Base-by-base conservation (phyloP, 2,797 vertebrate species). In the Mionectes olivaceus region DNA sequence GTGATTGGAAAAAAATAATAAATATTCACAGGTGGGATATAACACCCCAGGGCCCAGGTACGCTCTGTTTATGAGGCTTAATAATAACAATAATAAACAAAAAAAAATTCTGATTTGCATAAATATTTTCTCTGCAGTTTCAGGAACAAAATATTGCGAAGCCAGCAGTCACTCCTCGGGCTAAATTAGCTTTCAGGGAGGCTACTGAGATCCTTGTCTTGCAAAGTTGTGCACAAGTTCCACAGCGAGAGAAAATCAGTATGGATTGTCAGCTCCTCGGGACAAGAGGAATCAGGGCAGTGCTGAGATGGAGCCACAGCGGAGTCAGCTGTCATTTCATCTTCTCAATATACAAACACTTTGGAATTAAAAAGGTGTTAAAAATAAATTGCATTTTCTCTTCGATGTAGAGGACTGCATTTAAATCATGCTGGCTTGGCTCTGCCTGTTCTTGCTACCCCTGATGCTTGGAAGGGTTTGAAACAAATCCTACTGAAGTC, bases 381-480 rank as follows among this genome's bases (percentile, higher is more conserved):
- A 56, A 92, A 92, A 77, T 60, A 91, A 95, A 93, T 68, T 57
- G 35, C 35, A 25, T 87, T 75, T 77, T 90, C 61, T 90, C 63
- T 57, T 67, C 53, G 63, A 76, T 68, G 86, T 4, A 60, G 50
- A 56, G 7, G 37, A 33, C 41, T n/a, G 67, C 86, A 61, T 59
- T 83, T 68, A 56, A 86, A 86, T 67, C 1, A 1, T 0, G 1
- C 55, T 41, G 57, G n/a, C 23, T 67, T 30, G 30, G 18, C 68
- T 78, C 50, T 76, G 47, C 22, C 92, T 79, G 68, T 24, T 85
- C 71, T 74, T 60, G 55, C 61, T 90, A 84, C 37, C 61, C 37
- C 78, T 61, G 24, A 23, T 35, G 32, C 52, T 81, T 88, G 37
- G 21, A 82, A 75, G 25, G n/a, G 21, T 59, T 90, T 83, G 77